These are phyloP conservation scores for Pentalonia nigronervosa DNA, from an alignment of 1,140 invertebrate species.

Conservation along the genomic window DNA sequence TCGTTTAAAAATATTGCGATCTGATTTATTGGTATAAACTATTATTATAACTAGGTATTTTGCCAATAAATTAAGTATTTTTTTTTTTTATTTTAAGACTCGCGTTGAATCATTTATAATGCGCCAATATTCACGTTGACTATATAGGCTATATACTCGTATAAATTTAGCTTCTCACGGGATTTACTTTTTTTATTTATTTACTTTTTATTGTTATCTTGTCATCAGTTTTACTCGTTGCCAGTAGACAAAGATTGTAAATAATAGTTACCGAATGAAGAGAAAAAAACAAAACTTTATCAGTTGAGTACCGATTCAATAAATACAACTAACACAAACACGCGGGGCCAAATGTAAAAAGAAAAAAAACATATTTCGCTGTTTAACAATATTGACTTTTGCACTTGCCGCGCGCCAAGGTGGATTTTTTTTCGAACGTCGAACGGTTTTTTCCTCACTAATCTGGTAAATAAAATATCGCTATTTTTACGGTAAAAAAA, in stretches of 20 bases:
- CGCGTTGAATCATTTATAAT: not conserved
- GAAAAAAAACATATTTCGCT: not conserved
- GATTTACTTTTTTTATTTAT: constrained; percentile 15
- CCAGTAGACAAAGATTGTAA: not conserved
- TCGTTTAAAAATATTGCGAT: not conserved
- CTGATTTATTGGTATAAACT: not conserved
- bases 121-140: not conserved
- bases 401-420: not conserved
- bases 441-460: constrained; percentile 1
- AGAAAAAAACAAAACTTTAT: not conserved
- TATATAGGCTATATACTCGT: too few species aligned
- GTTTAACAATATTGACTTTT: constrained; percentile 19
- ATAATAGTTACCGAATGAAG: not conserved
- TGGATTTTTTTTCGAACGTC: not conserved
- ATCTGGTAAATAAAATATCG: constrained; percentile 19
- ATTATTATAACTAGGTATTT: not conserved
- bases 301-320: not conserved
- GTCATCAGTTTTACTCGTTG: not conserved
- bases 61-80: not conserved
- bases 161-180: too few species aligned
- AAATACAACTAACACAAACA: not conserved
- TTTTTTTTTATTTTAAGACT: not conserved
- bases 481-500: not conserved
- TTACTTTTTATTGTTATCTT: constrained; percentile 11
- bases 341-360: not conserved